phyloP scores from a whole-genome alignment of 2,797 vertebrate genomes.

The Pantherophis vulpinus region DNA sequence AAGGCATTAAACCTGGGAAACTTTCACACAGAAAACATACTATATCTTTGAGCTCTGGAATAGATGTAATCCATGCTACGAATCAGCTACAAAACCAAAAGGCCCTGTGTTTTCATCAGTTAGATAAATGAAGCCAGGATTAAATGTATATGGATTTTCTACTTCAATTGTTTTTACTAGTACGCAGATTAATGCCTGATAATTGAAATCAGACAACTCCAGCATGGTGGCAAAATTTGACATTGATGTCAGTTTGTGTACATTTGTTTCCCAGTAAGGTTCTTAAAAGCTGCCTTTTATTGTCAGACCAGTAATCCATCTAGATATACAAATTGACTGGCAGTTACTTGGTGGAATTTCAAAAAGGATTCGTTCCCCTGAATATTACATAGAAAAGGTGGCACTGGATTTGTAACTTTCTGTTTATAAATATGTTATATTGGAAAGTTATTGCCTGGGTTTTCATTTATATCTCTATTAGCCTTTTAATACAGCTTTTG shows the following conservation, averaged over 20 bases:
- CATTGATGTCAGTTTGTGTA: accelerated
- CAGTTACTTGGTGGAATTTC: not conserved
- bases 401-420: not conserved
- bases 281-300: not conserved
- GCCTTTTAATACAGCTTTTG: not conserved
- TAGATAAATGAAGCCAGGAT: not conserved
- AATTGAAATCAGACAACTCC: not conserved
- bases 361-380: not conserved
- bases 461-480: not conserved
- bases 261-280: accelerated
- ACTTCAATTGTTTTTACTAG: not conserved
- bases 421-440: not conserved
- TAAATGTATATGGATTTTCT: not conserved
- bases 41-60: not conserved
- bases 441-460: not conserved
- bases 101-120: not conserved
- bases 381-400: not conserved
- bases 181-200: not conserved
- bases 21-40: not conserved
- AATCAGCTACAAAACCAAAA: not conserved
- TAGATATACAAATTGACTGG: not conserved
- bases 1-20: not conserved
- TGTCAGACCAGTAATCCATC: not conserved
- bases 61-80: not conserved
- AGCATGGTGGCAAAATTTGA: not conserved